Evolutionary conservation across 2,113 vertebrate genomes (phyloP).

Genomic region (Nerophis ophidion): DNA sequence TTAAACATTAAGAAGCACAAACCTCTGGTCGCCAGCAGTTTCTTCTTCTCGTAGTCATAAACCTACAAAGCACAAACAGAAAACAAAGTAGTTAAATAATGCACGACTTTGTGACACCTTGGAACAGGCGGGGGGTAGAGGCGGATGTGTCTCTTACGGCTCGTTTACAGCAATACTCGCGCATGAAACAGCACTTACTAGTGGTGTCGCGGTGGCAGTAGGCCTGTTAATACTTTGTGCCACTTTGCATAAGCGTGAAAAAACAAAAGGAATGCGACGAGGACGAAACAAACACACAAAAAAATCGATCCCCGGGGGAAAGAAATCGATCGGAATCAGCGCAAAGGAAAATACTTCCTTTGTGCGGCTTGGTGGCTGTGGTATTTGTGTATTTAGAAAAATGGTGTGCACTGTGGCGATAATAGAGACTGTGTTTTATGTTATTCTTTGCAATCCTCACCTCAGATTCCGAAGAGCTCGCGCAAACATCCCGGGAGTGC

Average conservation of each 20-base stretch:
- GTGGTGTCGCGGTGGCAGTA: slow-evolving; percentile 19
- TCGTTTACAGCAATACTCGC: slow-evolving; percentile 16
- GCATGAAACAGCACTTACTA: slow-evolving; percentile 13
- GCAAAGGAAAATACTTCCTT: neutral
- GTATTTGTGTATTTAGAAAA: too few relatives aligned
- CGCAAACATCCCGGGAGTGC: slow-evolving; percentile 30
- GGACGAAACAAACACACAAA: slow-evolving; percentile 21
- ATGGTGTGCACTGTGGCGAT: neutral
- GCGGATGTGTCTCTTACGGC: slow-evolving; percentile 25
- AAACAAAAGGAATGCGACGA: slow-evolving; percentile 12
- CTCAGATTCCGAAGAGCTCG: slow-evolving; percentile 50
- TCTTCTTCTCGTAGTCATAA: slow-evolving; percentile 77
- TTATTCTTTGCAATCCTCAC: slow-evolving; percentile 31
- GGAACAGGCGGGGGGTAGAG: slow-evolving; percentile 10
- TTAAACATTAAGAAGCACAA: slow-evolving; percentile 43
- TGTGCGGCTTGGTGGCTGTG: too few relatives aligned
- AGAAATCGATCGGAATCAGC: neutral
- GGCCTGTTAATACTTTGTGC: slow-evolving; percentile 29
- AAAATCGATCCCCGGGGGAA: neutral
- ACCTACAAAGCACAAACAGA: slow-evolving; percentile 58
- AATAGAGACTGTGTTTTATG: slow-evolving; percentile 4
- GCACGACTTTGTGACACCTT: slow-evolving; percentile 31
- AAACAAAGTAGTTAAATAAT: slow-evolving; percentile 47
- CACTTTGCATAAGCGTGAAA: slow-evolving; percentile 22
- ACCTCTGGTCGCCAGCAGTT: slow-evolving; percentile 72